phyloP scores from a whole-genome alignment of 23 tunicate genomes.

The Styela plicata region DNA sequence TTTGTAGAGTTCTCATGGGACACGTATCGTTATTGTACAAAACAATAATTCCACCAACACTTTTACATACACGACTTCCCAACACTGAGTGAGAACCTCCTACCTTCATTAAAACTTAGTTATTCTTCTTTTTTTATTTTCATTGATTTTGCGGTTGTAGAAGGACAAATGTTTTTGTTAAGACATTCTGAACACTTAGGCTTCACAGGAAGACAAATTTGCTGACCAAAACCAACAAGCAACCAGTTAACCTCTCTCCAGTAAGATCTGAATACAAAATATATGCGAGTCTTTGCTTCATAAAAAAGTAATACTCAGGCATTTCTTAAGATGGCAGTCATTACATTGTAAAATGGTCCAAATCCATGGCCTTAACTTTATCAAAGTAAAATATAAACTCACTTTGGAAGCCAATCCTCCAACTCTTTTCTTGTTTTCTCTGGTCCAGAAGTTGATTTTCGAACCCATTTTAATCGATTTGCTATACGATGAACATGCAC shows the following conservation, averaged over 20 bases:
- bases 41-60: too few species aligned
- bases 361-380: too few species aligned
- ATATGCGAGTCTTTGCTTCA: not conserved
- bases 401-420: slow-evolving; percentile 94
- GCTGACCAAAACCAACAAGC: slow-evolving; percentile 97
- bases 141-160: slow-evolving; percentile 50
- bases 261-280: slow-evolving; percentile 34
- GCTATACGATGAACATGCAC: slow-evolving; percentile 97
- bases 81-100: too few species aligned
- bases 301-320: too few species aligned
- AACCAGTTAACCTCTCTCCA: slow-evolving; percentile 96
- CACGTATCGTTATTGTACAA: too few species aligned
- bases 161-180: slow-evolving; percentile 81
- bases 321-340: too few species aligned
- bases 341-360: not conserved
- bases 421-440: slow-evolving; percentile 86
- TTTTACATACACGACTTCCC: too few species aligned
- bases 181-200: slow-evolving; percentile 80
- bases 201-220: slow-evolving; percentile 76
- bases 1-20: too few species aligned
- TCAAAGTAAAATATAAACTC: not conserved
- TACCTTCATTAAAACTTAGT: too few species aligned
- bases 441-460: slow-evolving; percentile 66
- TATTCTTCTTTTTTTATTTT: not conserved
- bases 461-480: slow-evolving; percentile 79